These are phyloP conservation scores for Volucella zonaria DNA, from an alignment of 2,888 invertebrate species.

Conservation along the genomic window DNA sequence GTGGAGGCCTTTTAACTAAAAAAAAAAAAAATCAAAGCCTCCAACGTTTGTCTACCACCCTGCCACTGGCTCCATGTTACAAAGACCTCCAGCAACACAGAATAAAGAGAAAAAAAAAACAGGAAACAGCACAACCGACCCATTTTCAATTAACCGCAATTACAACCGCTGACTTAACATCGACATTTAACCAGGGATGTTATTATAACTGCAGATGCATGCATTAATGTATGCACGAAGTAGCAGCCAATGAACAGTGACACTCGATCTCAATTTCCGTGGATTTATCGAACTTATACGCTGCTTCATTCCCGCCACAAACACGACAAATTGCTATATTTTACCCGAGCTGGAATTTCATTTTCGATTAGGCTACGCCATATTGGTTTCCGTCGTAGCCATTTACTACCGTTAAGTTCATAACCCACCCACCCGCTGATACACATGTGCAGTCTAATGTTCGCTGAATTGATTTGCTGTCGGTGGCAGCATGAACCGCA, in stretches of 20 bases:
- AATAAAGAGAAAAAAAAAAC: too few species aligned
- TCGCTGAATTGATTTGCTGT: conserved; percentile 39
- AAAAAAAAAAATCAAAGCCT: too few species aligned
- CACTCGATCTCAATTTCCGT: conserved; percentile 21
- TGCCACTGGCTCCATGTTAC: too few species aligned
- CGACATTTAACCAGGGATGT: conserved; percentile 36
- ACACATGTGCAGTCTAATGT: conserved; percentile 40
- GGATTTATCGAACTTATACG: conserved; percentile 34
- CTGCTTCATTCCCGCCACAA: conserved; percentile 3
- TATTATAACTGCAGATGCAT: conserved; percentile 32
- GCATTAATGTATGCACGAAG: conserved; percentile 40
- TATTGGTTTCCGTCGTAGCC: conserved; percentile 24
- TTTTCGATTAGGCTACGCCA: conserved; percentile 57
- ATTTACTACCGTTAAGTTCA: too few species aligned
- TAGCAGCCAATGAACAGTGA: conserved; percentile 37
- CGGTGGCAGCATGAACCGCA: conserved; percentile 31
- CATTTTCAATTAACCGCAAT: conserved; percentile 48
- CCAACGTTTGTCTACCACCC: too few species aligned
- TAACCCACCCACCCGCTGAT: too few species aligned
- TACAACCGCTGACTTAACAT: conserved; percentile 48
- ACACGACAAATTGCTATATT: conserved; percentile 37
- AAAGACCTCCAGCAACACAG: too few species aligned
- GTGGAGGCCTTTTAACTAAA: too few species aligned
- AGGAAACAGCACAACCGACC: background rate
- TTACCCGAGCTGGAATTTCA: conserved; percentile 54